Evolutionary conservation across 2,113 vertebrate genomes (phyloP).

Genomic region (Acanthochromis polyacanthus): DNA sequence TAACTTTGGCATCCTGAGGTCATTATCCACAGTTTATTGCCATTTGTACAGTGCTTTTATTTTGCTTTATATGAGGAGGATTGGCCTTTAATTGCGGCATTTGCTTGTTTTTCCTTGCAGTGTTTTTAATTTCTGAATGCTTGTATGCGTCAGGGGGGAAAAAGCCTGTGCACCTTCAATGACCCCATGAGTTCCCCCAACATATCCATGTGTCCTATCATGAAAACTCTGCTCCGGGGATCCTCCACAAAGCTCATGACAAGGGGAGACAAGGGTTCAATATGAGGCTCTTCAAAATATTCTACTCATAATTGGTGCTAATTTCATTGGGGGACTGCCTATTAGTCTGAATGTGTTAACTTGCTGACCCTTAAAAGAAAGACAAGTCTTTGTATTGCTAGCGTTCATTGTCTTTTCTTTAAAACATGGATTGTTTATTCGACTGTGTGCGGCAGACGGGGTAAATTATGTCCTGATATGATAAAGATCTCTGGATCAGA

Average conservation of each 20-base stretch:
- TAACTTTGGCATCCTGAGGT: slow-evolving; percentile 85
- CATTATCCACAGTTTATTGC: slow-evolving; percentile 85
- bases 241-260: slow-evolving; percentile 41
- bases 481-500: slow-evolving; percentile 16
- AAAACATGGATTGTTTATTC: slow-evolving; percentile 15
- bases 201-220: slow-evolving; percentile 42
- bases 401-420: slow-evolving; percentile 16
- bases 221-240: slow-evolving; percentile 35
- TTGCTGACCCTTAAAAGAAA: slow-evolving; percentile 23
- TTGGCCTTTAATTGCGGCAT: slow-evolving; percentile 79
- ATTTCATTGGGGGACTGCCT: slow-evolving; percentile 37
- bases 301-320: slow-evolving; percentile 33
- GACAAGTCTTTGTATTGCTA: background rate
- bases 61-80: slow-evolving; percentile 82
- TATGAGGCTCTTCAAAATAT: slow-evolving; percentile 41
- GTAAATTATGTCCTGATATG: background rate
- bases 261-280: slow-evolving; percentile 13
- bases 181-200: slow-evolving; percentile 69
- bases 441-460: background rate
- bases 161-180: slow-evolving; percentile 71
- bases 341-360: slow-evolving; percentile 9
- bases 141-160: slow-evolving; percentile 53
- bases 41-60: slow-evolving; percentile 84
- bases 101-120: slow-evolving; percentile 79
- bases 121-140: slow-evolving; percentile 75